These are phyloP conservation scores for Dipodomys stephensi DNA, from an alignment of 2,113 vertebrate species.

Conservation along the genomic window DNA sequence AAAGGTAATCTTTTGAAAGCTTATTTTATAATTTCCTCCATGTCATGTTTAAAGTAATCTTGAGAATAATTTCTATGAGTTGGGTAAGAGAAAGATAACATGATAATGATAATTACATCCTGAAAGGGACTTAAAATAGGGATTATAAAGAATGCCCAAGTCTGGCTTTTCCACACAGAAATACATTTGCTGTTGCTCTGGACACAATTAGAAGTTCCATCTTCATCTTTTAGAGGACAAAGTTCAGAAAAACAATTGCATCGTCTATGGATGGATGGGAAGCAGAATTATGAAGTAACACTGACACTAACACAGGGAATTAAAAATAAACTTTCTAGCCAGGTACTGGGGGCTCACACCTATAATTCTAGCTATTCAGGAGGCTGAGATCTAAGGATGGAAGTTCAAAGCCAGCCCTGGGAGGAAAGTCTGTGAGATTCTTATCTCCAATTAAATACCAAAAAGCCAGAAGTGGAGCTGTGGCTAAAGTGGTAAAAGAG, in stretches of 20 bases:
- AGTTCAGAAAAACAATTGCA: no score
- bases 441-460: no score
- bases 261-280: neutral
- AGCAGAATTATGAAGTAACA: neutral
- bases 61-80: neutral
- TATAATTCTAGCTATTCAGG: neutral
- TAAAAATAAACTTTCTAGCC: neutral
- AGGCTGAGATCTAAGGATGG: neutral
- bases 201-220: neutral
- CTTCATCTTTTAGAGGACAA: no score
- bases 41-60: neutral
- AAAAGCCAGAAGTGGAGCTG: no score
- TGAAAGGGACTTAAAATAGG: neutral
- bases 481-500: no score
- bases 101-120: slow-evolving; percentile 1
- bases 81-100: slow-evolving; percentile 32
- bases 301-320: neutral
- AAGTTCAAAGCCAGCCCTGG: neutral
- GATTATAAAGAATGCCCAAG: slow-evolving; percentile 5
- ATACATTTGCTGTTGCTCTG: neutral
- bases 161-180: neutral
- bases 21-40: neutral
- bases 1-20: slow-evolving; percentile 35
- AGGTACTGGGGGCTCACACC: neutral
- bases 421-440: no score